A percentile compares a stretch with the other conserved stretches of the same genome.
These are phyloP conservation scores for Lucinisca nassula DNA, from an alignment of 2,888 invertebrate species.

Conservation along the genomic window DNA sequence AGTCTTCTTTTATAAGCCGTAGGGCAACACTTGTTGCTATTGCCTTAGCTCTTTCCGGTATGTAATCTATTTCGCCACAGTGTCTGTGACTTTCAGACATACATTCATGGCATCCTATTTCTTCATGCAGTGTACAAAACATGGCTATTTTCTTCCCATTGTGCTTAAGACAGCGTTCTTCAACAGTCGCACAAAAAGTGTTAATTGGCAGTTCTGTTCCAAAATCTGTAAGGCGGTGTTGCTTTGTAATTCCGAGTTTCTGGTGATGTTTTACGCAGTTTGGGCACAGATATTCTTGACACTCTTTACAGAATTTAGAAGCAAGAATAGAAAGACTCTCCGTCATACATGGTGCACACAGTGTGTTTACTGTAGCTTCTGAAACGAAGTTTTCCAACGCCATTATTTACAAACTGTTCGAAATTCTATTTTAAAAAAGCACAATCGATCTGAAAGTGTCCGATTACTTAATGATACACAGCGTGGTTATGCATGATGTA, in stretches of 20 bases:
- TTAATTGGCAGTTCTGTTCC: not conserved
- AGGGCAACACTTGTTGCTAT: not conserved
- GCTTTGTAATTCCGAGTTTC: not conserved
- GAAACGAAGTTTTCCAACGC: slow-evolving; percentile 30
- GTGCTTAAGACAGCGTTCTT: not conserved
- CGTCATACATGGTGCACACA: not conserved
- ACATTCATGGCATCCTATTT: slow-evolving; percentile 5
- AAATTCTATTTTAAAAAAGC: too few species aligned
- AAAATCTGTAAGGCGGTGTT: not conserved
- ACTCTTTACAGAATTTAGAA: not conserved
- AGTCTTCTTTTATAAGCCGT: not conserved
- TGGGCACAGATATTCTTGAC: not conserved
- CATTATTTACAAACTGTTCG: too few species aligned
- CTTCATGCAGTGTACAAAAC: not conserved
- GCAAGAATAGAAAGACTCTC: not conserved
- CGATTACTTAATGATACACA: too few species aligned
- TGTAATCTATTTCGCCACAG: not conserved
- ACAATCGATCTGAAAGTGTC: too few species aligned
- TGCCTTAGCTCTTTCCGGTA: not conserved
- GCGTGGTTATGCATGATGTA: too few species aligned
- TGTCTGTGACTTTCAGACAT: not conserved
- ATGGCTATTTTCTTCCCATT: not conserved
- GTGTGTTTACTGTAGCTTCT: not conserved
- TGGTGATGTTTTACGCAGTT: not conserved
- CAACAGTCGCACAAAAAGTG: not conserved